Evolutionary conservation across 2,888 invertebrate species (phyloP).

Genomic region (Griposia aprilina): DNA sequence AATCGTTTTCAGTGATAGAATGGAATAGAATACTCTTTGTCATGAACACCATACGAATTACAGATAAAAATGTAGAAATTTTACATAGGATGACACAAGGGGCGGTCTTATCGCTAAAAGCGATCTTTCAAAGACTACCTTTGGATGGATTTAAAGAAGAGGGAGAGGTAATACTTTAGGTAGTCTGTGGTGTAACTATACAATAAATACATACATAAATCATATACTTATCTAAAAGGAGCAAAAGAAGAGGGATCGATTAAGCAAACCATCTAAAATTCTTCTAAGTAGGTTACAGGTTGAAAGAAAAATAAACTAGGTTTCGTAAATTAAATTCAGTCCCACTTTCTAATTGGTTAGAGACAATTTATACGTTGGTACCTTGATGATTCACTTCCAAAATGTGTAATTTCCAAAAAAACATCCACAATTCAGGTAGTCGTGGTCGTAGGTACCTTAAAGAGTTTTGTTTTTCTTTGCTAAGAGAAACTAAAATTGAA

Average conservation of each 20-base stretch:
- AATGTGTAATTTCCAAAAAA: background rate
- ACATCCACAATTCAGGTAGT: background rate
- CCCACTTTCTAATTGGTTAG: background rate
- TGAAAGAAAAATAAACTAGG: background rate
- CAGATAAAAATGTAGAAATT: background rate
- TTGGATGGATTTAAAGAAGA: background rate
- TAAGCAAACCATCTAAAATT: too few species aligned
- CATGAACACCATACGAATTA: background rate
- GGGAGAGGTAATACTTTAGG: background rate
- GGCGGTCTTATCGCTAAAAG: background rate
- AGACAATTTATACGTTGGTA: background rate
- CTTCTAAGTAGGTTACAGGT: background rate
- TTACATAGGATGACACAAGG: background rate
- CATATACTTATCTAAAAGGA: background rate
- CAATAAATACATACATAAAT: background rate
- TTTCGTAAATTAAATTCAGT: too few species aligned
- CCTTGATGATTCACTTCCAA: background rate
- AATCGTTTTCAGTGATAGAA: background rate
- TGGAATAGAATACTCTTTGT: background rate
- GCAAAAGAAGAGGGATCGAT: background rate
- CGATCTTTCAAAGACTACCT: background rate
- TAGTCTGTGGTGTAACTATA: background rate
- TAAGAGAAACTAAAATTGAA: slow-evolving; percentile 23
- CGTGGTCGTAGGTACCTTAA: background rate
- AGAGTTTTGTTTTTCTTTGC: background rate